Evolutionary conservation across 2,113 vertebrate genomes (phyloP).

Genomic region (Chroicocephalus ridibundus): DNA sequence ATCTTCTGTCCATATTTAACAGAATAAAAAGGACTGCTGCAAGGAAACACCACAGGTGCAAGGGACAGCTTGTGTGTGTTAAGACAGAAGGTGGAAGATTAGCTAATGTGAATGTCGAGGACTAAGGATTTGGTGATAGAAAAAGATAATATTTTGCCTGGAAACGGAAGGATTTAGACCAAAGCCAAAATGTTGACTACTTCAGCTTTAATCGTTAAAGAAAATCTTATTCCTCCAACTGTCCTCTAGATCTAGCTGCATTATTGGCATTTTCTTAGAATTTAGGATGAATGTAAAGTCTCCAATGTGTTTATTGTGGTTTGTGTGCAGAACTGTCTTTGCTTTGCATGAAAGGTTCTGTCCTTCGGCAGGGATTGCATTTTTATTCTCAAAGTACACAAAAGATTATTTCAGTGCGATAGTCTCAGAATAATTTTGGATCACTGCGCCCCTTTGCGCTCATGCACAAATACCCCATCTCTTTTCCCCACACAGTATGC

Average conservation of each 20-base stretch:
- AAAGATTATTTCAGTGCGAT: neutral
- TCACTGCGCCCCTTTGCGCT: neutral
- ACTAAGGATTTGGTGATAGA: neutral
- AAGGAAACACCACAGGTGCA: neutral
- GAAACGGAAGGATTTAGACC: neutral
- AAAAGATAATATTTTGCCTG: neutral
- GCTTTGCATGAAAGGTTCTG: neutral
- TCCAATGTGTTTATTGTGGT: neutral
- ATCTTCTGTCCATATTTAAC: neutral
- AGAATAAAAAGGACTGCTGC: neutral
- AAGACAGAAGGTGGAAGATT: neutral
- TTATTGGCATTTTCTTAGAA: neutral
- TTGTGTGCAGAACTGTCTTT: neutral
- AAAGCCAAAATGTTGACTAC: neutral
- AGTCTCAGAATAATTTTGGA: neutral
- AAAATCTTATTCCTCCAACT: neutral
- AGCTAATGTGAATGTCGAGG: neutral
- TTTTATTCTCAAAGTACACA: neutral
- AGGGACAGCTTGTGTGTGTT: neutral
- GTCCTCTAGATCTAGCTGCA: neutral
- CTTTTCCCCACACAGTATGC: neutral
- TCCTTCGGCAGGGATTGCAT: neutral
- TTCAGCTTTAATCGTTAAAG: neutral
- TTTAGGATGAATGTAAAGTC: neutral
- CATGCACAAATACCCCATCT: neutral